Conservation (phyloP, 2,797 vertebrate genomes). For the Pterois miles region DNA sequence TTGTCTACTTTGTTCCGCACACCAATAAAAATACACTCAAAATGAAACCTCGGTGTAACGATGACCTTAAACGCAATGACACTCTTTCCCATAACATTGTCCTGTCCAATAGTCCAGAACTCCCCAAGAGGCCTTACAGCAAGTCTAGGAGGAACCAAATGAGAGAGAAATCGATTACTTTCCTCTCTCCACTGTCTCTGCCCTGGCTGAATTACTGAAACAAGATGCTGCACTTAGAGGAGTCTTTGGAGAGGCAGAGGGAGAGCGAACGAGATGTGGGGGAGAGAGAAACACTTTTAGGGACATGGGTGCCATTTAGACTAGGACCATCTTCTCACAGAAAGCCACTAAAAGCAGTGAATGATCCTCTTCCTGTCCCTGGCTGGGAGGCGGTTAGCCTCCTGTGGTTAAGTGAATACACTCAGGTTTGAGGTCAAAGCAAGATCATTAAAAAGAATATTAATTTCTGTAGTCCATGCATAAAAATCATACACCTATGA, state of each 20-base stretch:
- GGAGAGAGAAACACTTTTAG: conserved; percentile 83
- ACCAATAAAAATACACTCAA: conserved; percentile 77
- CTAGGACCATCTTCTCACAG: conserved; percentile 78
- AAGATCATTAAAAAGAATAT: conserved; percentile 71
- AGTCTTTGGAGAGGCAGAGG: conserved; percentile 79
- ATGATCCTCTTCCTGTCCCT: conserved; percentile 80
- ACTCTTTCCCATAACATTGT: conserved; percentile 83
- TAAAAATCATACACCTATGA: neutral
- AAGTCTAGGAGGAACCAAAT: conserved; percentile 83
- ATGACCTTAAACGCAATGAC: conserved; percentile 85
- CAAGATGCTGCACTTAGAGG: conserved; percentile 87
- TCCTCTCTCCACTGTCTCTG: conserved; percentile 82
- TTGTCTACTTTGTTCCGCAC: conserved; percentile 66
- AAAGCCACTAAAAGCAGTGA: conserved; percentile 85
- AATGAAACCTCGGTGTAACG: conserved; percentile 76
- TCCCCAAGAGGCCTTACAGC: conserved; percentile 83
- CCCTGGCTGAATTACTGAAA: conserved; percentile 87
- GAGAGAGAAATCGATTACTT: conserved; percentile 84
- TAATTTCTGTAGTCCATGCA: conserved; percentile 45
- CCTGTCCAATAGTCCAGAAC: conserved; percentile 81
- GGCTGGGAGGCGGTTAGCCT: conserved; percentile 72
- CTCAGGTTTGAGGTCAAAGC: conserved; percentile 77
- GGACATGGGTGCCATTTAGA: conserved; percentile 87
- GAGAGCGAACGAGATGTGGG: conserved; percentile 62
- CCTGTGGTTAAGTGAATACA: conserved; percentile 73